Evolutionary conservation across 2,797 vertebrate genomes (phyloP), one percentile per base, ranked within the genome.

Genomic region (Sebastes itinus): DNA sequence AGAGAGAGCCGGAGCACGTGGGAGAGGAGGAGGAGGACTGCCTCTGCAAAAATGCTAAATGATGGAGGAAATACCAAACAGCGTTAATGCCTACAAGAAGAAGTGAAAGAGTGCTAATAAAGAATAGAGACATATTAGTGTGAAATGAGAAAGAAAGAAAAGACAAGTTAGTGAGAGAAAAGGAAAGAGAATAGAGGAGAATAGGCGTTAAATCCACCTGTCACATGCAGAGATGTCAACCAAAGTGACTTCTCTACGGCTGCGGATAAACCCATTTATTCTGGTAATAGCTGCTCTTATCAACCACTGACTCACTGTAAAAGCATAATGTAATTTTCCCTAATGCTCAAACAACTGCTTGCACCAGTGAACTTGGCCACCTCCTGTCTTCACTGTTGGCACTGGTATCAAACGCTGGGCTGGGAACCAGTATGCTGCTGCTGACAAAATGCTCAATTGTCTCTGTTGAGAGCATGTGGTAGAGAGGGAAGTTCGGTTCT

Each of bases 211-310:
- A 72, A 93, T 89, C 85, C 85, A 87, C 85, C 83, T 84, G 79
- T 92, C 83, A 85, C 83, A 86, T 80, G 73, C 82, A 66, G 84
- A 82, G 67, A 87, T 77, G 85, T 86, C 84, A 84, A 85, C 67
- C 56, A 77, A 73, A 88, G 78, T 80, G 85, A 86, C 82, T 86
- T 83, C 67, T 82, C 65, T 75, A 77, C 75, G 86, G 87, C 79
- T 11, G 20, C 62, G 63, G 76, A 77, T 82, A 70, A 90, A 89
- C 82, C 81, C 65, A 86, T 90, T 83, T 82, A 80, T 83, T 82
- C 69, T 80, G 35, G 22, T 88, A 86, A 91, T 82, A 86, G 78
- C 82, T 83, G 82, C 85, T 88, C 74, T 87, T 84, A 85, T 87
- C 89, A 80, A 65, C 77, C 77, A 73, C 46, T 42, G 75, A 81